Evolutionary conservation across 2,113 vertebrate species (phyloP).

Genomic region (Epinephelus moara): DNA sequence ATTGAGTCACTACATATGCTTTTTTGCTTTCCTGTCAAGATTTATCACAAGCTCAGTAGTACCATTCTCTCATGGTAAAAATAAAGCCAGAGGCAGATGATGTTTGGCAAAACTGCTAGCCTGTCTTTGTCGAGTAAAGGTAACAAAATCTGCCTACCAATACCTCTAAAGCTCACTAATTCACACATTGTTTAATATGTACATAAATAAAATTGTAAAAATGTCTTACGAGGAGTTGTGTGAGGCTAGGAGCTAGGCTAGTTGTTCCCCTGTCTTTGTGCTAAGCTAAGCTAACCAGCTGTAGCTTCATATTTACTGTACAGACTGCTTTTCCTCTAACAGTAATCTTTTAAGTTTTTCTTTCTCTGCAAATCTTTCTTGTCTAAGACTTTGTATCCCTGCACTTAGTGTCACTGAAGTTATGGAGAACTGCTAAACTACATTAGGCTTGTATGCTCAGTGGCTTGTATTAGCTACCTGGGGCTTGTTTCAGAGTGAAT

Average conservation of each 20-base stretch:
- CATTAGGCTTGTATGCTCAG: not conserved
- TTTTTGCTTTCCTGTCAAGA: too few species aligned
- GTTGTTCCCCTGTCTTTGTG: not conserved
- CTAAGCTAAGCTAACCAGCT: not conserved
- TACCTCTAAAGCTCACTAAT: not conserved
- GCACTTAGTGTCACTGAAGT: not conserved
- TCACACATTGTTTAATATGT: not conserved
- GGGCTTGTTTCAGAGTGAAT: slow-evolving; percentile 20
- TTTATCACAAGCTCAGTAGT: too few species aligned
- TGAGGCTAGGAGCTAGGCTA: too few species aligned
- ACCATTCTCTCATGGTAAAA: too few species aligned
- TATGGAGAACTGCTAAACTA: not conserved
- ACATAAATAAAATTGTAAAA: too few species aligned
- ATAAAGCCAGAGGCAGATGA: not conserved
- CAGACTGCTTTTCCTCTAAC: not conserved
- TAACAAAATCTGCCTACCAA: too few species aligned
- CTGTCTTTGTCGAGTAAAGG: too few species aligned
- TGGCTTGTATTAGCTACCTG: not conserved
- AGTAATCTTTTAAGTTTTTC: not conserved
- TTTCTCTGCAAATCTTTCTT: not conserved
- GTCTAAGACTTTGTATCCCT: not conserved
- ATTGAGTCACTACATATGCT: too few species aligned
- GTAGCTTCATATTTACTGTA: not conserved
- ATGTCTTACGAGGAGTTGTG: too few species aligned
- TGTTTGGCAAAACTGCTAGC: not conserved